phyloP scores from a whole-genome alignment of 1,140 invertebrate species.

The Camponotus pennsylvanicus region DNA sequence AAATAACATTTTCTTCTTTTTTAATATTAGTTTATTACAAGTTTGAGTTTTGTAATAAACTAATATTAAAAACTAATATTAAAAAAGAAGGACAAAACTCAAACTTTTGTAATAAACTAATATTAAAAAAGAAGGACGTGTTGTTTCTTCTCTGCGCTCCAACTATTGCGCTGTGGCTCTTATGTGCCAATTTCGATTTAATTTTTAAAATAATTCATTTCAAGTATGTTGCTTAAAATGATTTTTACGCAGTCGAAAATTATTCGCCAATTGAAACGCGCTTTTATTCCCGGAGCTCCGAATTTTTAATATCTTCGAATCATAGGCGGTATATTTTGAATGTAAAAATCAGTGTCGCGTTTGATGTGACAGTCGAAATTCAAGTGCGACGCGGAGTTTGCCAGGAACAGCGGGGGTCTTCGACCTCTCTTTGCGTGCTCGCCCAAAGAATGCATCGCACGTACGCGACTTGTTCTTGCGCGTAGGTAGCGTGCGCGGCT shows the following conservation, averaged over 20 bases:
- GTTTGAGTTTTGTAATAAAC: too few relatives aligned
- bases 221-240: neutral
- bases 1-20: too few relatives aligned
- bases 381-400: conserved; percentile 20
- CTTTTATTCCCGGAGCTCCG: neutral
- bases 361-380: neutral
- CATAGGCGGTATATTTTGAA: neutral
- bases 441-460: conserved; percentile 52
- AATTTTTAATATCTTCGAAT: neutral
- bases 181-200: too few relatives aligned
- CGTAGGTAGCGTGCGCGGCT: conserved; percentile 45
- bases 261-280: neutral
- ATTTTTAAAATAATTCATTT: too few relatives aligned
- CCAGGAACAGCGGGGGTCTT: conserved; percentile 48
- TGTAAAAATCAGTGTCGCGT: neutral
- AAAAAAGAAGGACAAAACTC: too few relatives aligned
- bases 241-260: neutral
- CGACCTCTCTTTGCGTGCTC: conserved; percentile 49
- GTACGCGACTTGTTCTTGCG: conserved; percentile 58
- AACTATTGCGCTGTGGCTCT: too few relatives aligned
- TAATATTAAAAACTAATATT: too few relatives aligned
- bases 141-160: too few relatives aligned
- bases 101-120: too few relatives aligned
- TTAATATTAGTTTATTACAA: too few relatives aligned
- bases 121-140: too few relatives aligned